phyloP scores from a whole-genome alignment of 1,140 invertebrate genomes.

The Meloidogyne chitwoodi region DNA sequence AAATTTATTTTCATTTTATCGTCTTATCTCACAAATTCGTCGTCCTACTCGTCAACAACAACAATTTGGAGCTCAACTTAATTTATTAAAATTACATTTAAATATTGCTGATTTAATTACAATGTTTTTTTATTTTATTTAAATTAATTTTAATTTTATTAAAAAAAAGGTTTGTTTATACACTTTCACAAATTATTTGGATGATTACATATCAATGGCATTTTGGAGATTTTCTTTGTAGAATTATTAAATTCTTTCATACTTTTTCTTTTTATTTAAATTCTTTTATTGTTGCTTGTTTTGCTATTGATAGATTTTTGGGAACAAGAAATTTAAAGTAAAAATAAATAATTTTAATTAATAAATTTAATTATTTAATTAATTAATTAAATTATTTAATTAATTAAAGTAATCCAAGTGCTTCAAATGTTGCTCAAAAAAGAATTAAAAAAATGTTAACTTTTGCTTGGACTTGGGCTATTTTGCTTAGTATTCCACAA shows the following conservation, averaged over 20 bases:
- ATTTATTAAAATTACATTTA: conserved; percentile 46
- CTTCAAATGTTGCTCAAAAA: conserved; percentile 39
- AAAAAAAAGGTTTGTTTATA: conserved; percentile 44
- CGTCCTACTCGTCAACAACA: background rate
- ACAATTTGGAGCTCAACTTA: conserved; percentile 30
- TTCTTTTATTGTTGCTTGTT: conserved; percentile 57
- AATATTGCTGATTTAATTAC: conserved; percentile 55
- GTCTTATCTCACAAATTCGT: conserved; percentile 11
- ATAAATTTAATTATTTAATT: conserved; percentile 12
- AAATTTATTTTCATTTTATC: conserved; percentile 45
- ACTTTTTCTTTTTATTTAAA: conserved; percentile 58
- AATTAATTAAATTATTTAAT: background rate
- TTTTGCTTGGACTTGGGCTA: conserved; percentile 47
- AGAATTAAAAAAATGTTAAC: conserved; percentile 42
- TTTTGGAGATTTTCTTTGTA: conserved; percentile 52
- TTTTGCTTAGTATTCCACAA: conserved; percentile 48
- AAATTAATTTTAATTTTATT: background rate
- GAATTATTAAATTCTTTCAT: conserved; percentile 56
- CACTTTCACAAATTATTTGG: conserved; percentile 55
- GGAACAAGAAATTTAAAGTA: conserved; percentile 55
- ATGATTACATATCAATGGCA: conserved; percentile 51
- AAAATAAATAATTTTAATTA: conserved; percentile 24
- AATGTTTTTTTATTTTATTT: conserved; percentile 15
- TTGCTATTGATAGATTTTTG: conserved; percentile 54
- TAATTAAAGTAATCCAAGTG: conserved; percentile 38